Percentiles rank a stretch among this genome's conserved stretches.
Evolutionary conservation across 2,888 invertebrate genomes (phyloP).

Genomic region (Ligdia adustata): DNA sequence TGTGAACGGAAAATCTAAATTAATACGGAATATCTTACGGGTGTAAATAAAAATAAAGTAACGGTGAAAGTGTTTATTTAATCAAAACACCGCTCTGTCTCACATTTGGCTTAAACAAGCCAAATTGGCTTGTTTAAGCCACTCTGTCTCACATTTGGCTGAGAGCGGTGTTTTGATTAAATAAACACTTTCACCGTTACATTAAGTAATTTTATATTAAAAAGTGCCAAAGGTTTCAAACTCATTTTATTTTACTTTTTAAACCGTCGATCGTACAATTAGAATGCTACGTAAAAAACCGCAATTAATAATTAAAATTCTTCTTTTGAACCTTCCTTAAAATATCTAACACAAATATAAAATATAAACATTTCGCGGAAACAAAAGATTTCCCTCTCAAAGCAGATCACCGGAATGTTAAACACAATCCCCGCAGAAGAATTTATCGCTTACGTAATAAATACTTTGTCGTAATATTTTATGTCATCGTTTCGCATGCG

Average conservation of each 20-base stretch:
- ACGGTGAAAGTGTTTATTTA: no score
- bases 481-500: constrained; percentile 34
- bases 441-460: constrained; percentile 36
- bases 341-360: constrained; percentile 38
- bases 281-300: constrained; percentile 20
- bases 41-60: no score
- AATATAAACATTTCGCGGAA: constrained; percentile 27
- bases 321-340: background rate
- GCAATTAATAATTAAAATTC: constrained; percentile 8
- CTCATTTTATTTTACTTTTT: constrained; percentile 10
- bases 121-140: no score
- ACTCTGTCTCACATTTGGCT: no score
- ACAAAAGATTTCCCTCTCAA: constrained; percentile 25
- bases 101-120: no score
- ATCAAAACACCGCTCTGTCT: no score
- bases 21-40: no score
- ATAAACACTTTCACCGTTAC: no score
- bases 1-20: no score
- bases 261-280: constrained; percentile 4
- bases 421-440: constrained; percentile 31
- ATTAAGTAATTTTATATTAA: no score
- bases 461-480: constrained; percentile 39
- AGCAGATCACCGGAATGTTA: constrained; percentile 30
- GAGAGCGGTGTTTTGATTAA: no score
- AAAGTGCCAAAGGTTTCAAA: constrained; percentile 3